These are phyloP conservation scores for Andrena dorsata DNA, from an alignment of 2,888 invertebrate genomes.

Conservation along the genomic window DNA sequence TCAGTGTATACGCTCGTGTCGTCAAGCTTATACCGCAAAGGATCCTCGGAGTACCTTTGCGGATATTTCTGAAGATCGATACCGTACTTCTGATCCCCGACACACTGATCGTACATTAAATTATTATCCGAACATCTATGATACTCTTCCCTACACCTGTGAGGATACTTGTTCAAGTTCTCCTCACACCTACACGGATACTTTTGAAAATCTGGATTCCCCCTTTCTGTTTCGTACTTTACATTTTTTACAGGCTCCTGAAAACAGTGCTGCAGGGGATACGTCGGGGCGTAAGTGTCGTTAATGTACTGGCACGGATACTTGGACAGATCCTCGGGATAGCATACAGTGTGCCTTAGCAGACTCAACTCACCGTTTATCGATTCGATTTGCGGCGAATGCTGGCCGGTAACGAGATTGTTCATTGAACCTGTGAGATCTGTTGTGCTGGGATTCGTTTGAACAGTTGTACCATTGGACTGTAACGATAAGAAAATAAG, in stretches of 20 bases:
- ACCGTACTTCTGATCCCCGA: slow-evolving; percentile 72
- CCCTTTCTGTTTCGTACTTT: slow-evolving; percentile 66
- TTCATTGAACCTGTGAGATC: slow-evolving; percentile 83
- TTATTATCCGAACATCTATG: slow-evolving; percentile 82
- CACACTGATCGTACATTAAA: slow-evolving; percentile 78
- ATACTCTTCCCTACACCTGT: slow-evolving; percentile 82
- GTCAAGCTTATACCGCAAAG: slow-evolving; percentile 72
- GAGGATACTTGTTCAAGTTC: slow-evolving; percentile 81
- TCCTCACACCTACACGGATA: slow-evolving; percentile 82
- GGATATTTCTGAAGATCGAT: slow-evolving; percentile 79
- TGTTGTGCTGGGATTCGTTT: slow-evolving; percentile 72
- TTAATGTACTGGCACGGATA: slow-evolving; percentile 76
- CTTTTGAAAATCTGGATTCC: slow-evolving; percentile 74
- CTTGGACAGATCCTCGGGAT: slow-evolving; percentile 76
- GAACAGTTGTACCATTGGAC: slow-evolving; percentile 77
- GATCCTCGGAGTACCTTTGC: slow-evolving; percentile 79
- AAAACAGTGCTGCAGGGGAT: slow-evolving; percentile 73
- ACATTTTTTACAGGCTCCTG: slow-evolving; percentile 75
- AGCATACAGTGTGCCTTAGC: slow-evolving; percentile 74
- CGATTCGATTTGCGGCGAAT: slow-evolving; percentile 82
- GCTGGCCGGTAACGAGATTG: slow-evolving; percentile 80
- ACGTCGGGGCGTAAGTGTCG: slow-evolving; percentile 75
- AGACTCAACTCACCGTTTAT: slow-evolving; percentile 84
- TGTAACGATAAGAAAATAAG: slow-evolving; percentile 47
- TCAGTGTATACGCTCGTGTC: slow-evolving; percentile 75